Evolutionary conservation across 2,888 invertebrate species (phyloP).

Genomic region (Scrobipalpa atriplicella): DNA sequence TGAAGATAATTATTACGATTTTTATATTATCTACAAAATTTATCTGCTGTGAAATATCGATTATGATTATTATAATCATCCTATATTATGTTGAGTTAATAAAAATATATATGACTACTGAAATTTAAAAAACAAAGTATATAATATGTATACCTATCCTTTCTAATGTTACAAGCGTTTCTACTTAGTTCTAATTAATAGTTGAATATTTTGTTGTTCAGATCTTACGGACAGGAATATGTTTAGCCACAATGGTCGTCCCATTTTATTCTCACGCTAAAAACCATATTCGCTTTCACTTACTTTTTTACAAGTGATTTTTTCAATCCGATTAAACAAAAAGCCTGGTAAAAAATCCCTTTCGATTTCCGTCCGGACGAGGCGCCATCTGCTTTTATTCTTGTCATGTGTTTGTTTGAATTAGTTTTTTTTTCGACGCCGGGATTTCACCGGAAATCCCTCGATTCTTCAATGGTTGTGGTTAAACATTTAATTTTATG

Average conservation of each 20-base stretch:
- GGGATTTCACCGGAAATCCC: constrained; percentile 73
- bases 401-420: constrained; percentile 74
- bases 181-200: too few relatives aligned
- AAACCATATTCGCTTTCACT: constrained; percentile 60
- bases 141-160: too few relatives aligned
- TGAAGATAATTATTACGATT: constrained; percentile 10
- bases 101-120: too few relatives aligned
- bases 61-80: too few relatives aligned
- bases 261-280: constrained; percentile 30
- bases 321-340: constrained; percentile 58
- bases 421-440: constrained; percentile 59
- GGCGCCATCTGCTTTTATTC: constrained; percentile 79
- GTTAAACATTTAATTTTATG: constrained; percentile 61
- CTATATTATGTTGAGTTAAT: too few relatives aligned
- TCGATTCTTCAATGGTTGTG: constrained; percentile 53
- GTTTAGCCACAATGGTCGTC: background rate
- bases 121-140: too few relatives aligned
- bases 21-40: background rate
- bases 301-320: constrained; percentile 47
- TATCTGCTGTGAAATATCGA: background rate
- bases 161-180: too few relatives aligned
- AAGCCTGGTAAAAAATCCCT: constrained; percentile 65
- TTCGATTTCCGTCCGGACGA: constrained; percentile 75
- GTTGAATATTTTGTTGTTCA: too few relatives aligned
- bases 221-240: background rate